Percentiles rank a stretch among this genome's conserved stretches.
Conservation (phyloP, 2,888 invertebrate species). For the Eledona agricola region DNA sequence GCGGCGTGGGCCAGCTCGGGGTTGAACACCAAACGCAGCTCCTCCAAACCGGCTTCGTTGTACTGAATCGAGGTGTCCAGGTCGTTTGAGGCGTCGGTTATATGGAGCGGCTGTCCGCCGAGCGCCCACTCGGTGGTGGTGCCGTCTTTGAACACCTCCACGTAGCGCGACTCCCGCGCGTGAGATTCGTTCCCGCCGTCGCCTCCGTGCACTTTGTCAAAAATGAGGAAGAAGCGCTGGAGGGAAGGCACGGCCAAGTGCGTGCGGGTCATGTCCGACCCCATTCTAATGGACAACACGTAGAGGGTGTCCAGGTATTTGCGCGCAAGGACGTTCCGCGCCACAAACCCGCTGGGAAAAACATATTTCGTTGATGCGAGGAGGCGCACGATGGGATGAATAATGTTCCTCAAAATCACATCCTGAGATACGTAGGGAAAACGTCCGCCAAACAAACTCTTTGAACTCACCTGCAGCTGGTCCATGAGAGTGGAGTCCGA, state of each 20-base stretch:
- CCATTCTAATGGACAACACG: constrained; percentile 78
- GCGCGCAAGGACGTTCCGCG: constrained; percentile 78
- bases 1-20: constrained; percentile 84
- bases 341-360: constrained; percentile 83
- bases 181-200: constrained; percentile 18
- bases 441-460: not conserved
- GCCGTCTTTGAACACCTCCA: constrained; percentile 70
- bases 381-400: constrained; percentile 84
- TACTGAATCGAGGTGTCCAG: constrained; percentile 51
- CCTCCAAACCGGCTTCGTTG: constrained; percentile 68
- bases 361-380: constrained; percentile 80
- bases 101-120: constrained; percentile 66
- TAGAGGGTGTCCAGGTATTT: constrained; percentile 86
- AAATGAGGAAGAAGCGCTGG: constrained; percentile 81
- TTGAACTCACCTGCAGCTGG: constrained; percentile 74
- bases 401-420: constrained; percentile 80
- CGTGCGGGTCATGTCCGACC: constrained; percentile 79
- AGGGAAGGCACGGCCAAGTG: constrained; percentile 77
- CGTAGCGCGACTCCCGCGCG: constrained; percentile 54
- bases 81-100: constrained; percentile 54
- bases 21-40: constrained; percentile 83
- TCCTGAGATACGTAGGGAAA: constrained; percentile 69
- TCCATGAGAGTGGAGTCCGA: constrained; percentile 88
- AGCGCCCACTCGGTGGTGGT: constrained; percentile 69
- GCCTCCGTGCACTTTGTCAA: constrained; percentile 76